Evolutionary conservation across 2,797 vertebrate genomes (phyloP), one percentile per base, ranked within the genome.

Genomic region (Tenualosa thibaudeaui): DNA sequence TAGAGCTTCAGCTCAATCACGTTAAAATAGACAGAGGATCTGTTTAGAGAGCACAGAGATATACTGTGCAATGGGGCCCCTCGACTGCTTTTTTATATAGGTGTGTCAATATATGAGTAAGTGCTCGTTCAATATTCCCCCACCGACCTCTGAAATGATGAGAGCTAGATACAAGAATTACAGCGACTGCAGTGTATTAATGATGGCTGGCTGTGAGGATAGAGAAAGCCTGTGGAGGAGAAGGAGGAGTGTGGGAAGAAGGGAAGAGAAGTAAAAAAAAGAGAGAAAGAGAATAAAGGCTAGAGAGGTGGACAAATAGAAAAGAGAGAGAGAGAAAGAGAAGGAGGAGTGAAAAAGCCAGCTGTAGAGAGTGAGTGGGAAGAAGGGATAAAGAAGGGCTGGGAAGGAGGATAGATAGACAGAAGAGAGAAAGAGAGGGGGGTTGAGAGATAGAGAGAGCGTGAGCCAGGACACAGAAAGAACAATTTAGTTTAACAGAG

Each of bases 121-220:
- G 89, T 90, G 91, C 89, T 90, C 92, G 90, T 89, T 94, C 91
- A 91, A 92, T 93, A 93, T 93, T 94, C 90, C 71, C 89, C 87
- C 84, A 71, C 88, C 89, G 84, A 91, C 90, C 88, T 93, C 91
- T 88, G 89, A 91, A 93, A 92, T 91, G 89, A 93, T 86, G 86
- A 87, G 91, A 84, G 87, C 85, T 84, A 86, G 88, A 91, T 91
- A 92, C 89, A 93, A 92, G 92, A 93, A 84, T 93, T 94, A 92
- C 91, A 92, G 89, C 90, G 90, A 87, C 90, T 94, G 90, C 90
- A 90, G 84, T 46, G 54, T 53, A 86, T 56, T 85, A 86, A 84
- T 81, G 65, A 81, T 56, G 71, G 46, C 91, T 90, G 91, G 89
- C 88, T 88, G 90, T 87, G 85, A 88, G 84, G 88, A 87, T 1